These are phyloP conservation scores for Acropora tenuis DNA, from an alignment of 64 coral and sea anemone species.

Conservation along the genomic window DNA sequence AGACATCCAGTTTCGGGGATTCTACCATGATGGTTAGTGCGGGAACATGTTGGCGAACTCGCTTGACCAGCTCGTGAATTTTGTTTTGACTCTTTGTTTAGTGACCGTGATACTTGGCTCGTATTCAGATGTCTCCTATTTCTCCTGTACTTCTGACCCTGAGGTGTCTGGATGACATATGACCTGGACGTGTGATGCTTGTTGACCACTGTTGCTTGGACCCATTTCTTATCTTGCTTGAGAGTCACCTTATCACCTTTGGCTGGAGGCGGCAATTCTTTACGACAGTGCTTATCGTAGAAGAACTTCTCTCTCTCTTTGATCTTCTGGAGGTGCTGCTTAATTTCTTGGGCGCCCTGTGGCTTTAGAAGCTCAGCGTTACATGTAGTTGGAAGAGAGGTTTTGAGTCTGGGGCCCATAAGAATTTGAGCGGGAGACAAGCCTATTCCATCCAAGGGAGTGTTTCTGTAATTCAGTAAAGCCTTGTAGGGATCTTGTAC, in stretches of 20 bases:
- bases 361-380: too few species aligned
- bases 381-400: neutral
- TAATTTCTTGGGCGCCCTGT: neutral
- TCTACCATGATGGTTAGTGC: too few species aligned
- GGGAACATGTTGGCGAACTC: too few species aligned
- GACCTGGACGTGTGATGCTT: neutral
- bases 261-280: too few species aligned
- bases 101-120: neutral
- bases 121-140: neutral
- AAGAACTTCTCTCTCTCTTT: too few species aligned
- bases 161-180: neutral
- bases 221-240: neutral
- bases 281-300: too few species aligned
- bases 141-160: neutral
- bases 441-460: neutral
- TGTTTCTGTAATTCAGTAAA: neutral
- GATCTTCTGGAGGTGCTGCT: too few species aligned
- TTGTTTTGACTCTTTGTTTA: too few species aligned
- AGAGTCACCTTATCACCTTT: too few species aligned
- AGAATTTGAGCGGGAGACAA: slow-evolving; percentile 45
- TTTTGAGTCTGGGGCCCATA: slow-evolving; percentile 33
- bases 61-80: too few species aligned
- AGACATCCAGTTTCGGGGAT: too few species aligned
- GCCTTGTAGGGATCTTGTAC: slow-evolving; percentile 50
- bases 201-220: neutral